phyloP scores from a whole-genome alignment of 2,888 invertebrate genomes.

The Byasa hedistus region DNA sequence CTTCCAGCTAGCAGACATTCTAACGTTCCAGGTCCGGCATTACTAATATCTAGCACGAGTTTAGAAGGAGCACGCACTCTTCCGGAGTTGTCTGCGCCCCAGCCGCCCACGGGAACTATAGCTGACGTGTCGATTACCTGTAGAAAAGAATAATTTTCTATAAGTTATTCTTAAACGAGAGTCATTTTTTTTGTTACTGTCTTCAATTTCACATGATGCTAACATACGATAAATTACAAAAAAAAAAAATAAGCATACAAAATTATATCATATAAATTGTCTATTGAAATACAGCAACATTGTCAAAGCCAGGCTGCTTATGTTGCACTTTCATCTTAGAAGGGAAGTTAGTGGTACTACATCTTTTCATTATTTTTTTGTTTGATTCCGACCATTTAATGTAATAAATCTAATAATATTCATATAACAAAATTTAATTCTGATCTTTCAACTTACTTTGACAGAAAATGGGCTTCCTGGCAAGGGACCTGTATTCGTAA shows the following conservation, averaged over 20 bases:
- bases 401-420: background rate
- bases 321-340: too few species aligned
- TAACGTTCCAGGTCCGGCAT: slow-evolving; percentile 92
- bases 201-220: too few species aligned
- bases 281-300: too few species aligned
- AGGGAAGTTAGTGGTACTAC: too few species aligned
- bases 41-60: slow-evolving; percentile 91
- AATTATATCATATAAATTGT: too few species aligned
- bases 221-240: too few species aligned
- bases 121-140: slow-evolving; percentile 86
- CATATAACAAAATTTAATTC: background rate
- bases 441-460: slow-evolving; percentile 61
- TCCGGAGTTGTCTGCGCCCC: slow-evolving; percentile 90
- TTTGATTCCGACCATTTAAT: background rate
- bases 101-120: slow-evolving; percentile 90
- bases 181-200: too few species aligned
- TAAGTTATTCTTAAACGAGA: too few species aligned
- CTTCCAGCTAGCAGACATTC: slow-evolving; percentile 83
- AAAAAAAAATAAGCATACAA: too few species aligned
- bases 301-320: too few species aligned
- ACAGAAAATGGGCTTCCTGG: slow-evolving; percentile 92
- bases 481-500: slow-evolving; percentile 81
- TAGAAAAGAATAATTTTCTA: background rate
- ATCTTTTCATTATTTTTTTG: too few species aligned
- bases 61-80: slow-evolving; percentile 87